Base-by-base conservation (phyloP, 2,888 invertebrate genomes). In the Macropis europaea region DNA sequence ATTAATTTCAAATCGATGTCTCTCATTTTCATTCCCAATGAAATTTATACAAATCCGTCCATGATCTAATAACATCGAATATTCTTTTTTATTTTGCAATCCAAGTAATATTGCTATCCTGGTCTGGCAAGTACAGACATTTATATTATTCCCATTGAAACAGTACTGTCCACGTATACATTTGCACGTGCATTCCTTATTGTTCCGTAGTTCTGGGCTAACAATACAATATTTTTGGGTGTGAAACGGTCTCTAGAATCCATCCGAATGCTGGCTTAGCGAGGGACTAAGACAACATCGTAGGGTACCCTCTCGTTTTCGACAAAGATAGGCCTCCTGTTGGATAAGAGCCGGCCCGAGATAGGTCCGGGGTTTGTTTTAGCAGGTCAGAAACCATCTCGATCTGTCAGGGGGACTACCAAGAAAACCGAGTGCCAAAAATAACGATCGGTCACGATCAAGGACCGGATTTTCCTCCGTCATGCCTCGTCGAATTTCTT, bases 341-440 rank as follows among this genome's bases (percentile, higher is more conserved):
- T 5, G 73, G 73, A 74, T 75, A 76, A 77, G 73, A 73, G 69
- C 43, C 66, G 79, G 69, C 57, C 66, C 59, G 24, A 83, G 82
- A 83, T 83, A 84, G 80, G 74, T 54, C 52, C 52, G 22, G 72
- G 75, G 81, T 83, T 86, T 84, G 79, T 82, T 81, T 85, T 79
- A 82, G 77, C 84, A 86, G 86, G 85, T 86, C 84, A 81, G 76
- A 85, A 85, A 80, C 60, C 70, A 78, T 72, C 70, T 62, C 47
- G 68, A 60, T 52, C 57, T 70, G 60, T 69, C 66, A 43, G 45
- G 30, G 6, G 22, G 40, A 32, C 30, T 4, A 13, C n/a, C 26
- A 28, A 52, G 50, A 56, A 70, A 47, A 48, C 59, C 34, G 40
- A 52, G 48, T 50, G 69, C 54, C 73, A 61, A 75, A 78, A 78